Evolutionary conservation across 2,113 vertebrate species (phyloP).

Genomic region (Pithys albifrons): DNA sequence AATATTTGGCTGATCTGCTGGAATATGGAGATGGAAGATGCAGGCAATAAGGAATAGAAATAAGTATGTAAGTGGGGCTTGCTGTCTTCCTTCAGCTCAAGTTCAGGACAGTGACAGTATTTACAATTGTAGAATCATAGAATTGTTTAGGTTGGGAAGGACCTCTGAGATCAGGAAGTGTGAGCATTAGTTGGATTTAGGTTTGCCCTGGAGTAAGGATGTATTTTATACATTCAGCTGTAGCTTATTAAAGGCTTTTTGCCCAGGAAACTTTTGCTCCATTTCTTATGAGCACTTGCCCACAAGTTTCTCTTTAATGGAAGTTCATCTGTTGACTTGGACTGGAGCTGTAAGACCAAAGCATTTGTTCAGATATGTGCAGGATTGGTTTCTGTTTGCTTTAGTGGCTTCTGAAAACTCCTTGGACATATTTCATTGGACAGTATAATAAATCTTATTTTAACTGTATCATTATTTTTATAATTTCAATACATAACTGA

Average conservation of each 20-base stretch:
- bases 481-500: not conserved
- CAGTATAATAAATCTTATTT: not conserved
- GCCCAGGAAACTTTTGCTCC: not conserved
- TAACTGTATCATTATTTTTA: not conserved
- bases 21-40: not conserved
- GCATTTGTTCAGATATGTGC: fast-evolving
- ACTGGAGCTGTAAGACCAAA: not conserved
- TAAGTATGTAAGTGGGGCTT: not conserved
- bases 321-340: not conserved
- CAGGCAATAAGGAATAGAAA: not conserved
- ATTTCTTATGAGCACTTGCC: not conserved
- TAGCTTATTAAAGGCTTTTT: not conserved
- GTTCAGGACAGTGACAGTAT: not conserved
- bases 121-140: not conserved
- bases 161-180: not conserved
- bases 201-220: not conserved
- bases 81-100: not conserved
- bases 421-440: not conserved
- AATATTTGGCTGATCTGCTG: not conserved
- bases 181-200: not conserved
- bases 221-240: not conserved
- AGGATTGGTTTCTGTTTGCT: not conserved
- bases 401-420: not conserved
- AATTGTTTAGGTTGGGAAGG: not conserved
- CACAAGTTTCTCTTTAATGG: not conserved